Evolutionary conservation across 2,797 vertebrate genomes (phyloP), one percentile per base, ranked within the genome.

Genomic region (Hafferia zeledoni): DNA sequence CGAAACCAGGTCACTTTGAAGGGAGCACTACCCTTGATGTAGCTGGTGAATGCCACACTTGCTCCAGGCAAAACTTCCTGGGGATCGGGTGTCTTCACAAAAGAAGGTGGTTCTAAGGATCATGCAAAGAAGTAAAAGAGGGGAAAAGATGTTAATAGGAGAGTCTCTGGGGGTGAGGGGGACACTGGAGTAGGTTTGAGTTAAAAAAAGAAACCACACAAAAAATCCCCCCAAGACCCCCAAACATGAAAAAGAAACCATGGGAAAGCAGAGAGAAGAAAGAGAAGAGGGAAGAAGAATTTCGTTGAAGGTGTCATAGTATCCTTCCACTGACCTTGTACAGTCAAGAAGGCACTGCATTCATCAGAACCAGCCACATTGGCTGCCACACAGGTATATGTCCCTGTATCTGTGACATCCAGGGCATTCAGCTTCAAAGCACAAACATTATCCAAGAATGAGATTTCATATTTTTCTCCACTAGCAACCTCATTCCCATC

Each of bases 301-400:
- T 35, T 81, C 65, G 8, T 43, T 83, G 49, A 87, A 83, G 57
- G 37, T 7, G 3, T 9, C 53, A 27, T 57, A 74, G 24, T 53
- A 49, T 33, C 15, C 63, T 82, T 94, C 64, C 92, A 98, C 99
- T 98, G 97, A 99, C 99, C 99, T 99, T 99, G 99, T 83, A 99
- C 99, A 81, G 98, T 99, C 95, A 99, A 98, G 19, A 98, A 98
- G 56, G 99, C 98, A 9, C 98, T 99, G 97, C 98, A 99, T 94
- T 99, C 99, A 41, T 99, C 99, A 83, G 98, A 98, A 85, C 99
- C 99, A 14, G 99, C 99, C 24, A 98, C 93, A 33, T 99, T 99
- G 95, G 98, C 97, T 83, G 99, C 99, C 96, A 96, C 98, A 83
- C 99, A 99, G 11, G 98, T 99, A 82, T 99, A 99, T n/a, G 98